These are phyloP conservation scores for Galleria mellonella DNA, from an alignment of 1,140 invertebrate species.

Conservation along the genomic window DNA sequence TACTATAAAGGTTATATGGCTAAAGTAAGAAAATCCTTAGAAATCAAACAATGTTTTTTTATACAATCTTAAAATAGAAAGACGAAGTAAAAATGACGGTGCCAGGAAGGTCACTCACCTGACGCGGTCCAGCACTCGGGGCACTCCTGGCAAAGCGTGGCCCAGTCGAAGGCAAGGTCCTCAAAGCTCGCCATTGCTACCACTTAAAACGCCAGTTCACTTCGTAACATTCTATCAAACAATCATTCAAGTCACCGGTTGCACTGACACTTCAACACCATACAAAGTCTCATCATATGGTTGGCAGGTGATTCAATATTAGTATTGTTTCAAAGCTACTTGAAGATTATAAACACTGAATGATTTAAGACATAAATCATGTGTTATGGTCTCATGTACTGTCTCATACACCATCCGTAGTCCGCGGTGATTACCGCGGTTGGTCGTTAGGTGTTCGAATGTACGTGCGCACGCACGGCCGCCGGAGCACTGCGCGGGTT, in stretches of 20 bases:
- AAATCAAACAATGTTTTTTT: no score
- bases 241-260: conserved; percentile 7
- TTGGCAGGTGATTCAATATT: background rate
- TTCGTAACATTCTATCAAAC: conserved; percentile 34
- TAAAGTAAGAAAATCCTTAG: background rate
- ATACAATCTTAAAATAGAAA: no score
- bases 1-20: background rate
- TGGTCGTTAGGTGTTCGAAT: conserved; percentile 17
- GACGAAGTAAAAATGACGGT: no score
- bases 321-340: no score
- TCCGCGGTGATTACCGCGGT: conserved; percentile 32
- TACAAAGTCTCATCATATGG: conserved; percentile 3
- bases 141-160: conserved; percentile 74
- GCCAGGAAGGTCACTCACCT: conserved; percentile 52
- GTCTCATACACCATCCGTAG: background rate
- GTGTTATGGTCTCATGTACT: no score
- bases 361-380: no score
- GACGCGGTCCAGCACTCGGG: conserved; percentile 74
- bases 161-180: conserved; percentile 75
- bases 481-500: conserved; percentile 45
- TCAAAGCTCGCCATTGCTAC: conserved; percentile 69
- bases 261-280: conserved; percentile 41
- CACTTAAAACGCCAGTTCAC: conserved; percentile 35
- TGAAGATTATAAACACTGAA: no score
- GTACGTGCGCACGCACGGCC: conserved; percentile 53